These are phyloP conservation scores for Bradypodion pumilum DNA, from an alignment of 2,797 vertebrate genomes.

Conservation along the genomic window DNA sequence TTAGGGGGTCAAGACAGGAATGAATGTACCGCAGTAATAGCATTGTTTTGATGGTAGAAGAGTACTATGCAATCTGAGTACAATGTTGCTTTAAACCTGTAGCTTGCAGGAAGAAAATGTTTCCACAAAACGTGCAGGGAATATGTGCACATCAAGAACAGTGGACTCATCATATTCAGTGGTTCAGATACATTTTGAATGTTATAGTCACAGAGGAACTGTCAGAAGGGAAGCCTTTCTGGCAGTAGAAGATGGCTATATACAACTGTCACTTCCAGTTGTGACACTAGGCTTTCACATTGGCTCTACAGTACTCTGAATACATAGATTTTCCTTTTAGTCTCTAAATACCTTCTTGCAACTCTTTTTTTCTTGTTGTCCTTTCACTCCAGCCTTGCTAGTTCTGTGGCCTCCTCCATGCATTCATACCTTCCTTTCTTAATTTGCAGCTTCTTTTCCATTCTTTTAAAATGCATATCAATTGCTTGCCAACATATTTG, in stretches of 20 bases:
- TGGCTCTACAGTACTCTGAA: neutral
- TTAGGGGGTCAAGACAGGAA: neutral
- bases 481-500: neutral
- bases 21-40: neutral
- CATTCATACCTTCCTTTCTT: neutral
- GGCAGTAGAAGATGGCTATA: neutral
- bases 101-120: neutral
- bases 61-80: neutral
- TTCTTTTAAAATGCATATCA: neutral
- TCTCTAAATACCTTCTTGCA: neutral
- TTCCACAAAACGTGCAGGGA: too few species aligned
- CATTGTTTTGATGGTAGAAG: neutral
- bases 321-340: neutral
- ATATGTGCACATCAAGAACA: neutral
- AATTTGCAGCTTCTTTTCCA: neutral
- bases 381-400: neutral
- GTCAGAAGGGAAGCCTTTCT: neutral
- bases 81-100: neutral
- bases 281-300: neutral
- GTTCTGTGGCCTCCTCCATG: too few species aligned
- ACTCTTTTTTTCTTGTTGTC: neutral
- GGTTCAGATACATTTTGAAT: neutral
- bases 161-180: neutral
- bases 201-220: neutral
- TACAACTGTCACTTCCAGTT: conserved; percentile 9